These are phyloP conservation scores for Pardosa pseudoannulata DNA, from an alignment of 2,888 invertebrate species.

Conservation along the genomic window DNA sequence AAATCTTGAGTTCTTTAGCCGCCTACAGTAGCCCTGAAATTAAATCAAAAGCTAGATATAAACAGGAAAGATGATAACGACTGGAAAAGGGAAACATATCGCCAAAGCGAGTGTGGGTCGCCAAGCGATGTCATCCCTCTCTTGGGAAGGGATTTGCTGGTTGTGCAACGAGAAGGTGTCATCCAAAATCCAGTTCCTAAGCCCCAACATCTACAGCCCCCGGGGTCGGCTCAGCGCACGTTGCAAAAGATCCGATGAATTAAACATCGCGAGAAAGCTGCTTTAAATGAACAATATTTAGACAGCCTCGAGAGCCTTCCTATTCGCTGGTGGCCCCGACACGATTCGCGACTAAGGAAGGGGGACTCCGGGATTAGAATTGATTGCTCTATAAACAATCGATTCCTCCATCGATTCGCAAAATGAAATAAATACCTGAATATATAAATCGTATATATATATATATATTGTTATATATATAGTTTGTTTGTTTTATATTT, in stretches of 20 bases:
- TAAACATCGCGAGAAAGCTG: constrained; percentile 57
- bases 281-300: constrained; percentile 68
- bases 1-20: no score
- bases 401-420: background rate
- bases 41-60: no score
- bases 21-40: no score
- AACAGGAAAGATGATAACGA: no score
- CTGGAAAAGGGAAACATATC: no score
- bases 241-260: constrained; percentile 51
- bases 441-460: no score
- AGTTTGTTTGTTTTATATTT: no score
- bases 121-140: background rate
- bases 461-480: no score
- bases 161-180: constrained; percentile 37
- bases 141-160: background rate
- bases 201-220: constrained; percentile 54
- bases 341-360: background rate
- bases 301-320: constrained; percentile 22
- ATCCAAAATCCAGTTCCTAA: constrained; percentile 62
- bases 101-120: constrained; percentile 11
- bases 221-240: constrained; percentile 19
- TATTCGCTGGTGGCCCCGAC: background rate
- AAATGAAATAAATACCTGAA: no score
- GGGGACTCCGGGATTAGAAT: background rate
- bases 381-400: constrained; percentile 34